Evolutionary conservation across 2,888 invertebrate species (phyloP), one percentile per base, ranked within the genome.

Genomic region (Lasioglossum zephyrum): DNA sequence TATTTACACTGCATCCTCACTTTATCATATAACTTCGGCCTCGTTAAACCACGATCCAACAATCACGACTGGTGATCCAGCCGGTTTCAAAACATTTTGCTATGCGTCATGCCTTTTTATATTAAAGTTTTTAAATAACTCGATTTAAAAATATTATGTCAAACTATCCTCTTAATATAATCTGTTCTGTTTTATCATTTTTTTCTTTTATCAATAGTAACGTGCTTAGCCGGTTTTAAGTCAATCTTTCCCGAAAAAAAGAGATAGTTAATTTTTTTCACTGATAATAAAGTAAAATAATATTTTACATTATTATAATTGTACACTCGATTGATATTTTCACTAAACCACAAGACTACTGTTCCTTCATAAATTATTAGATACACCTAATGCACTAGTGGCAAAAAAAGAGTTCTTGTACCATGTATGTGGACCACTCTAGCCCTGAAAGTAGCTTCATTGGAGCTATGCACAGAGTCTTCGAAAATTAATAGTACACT

Each of bases 321-420:
- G 85, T 90, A 91, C 91, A 90, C 81, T 87, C 82, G 81, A 78
- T 72, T 87, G 79, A 88, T 90, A 90, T 81, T 87, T 63, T 81
- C 81, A 77, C 89, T 91, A 92, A 85, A 91, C 87, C 89, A 92
- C 91, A 88, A 92, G 85, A 89, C 92, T 93, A 92, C 89, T 86
- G 88, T 88, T 89, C 87, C 88, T 92, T 88, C 82, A 93, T 93
- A 93, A 93, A 93, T 93, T 92, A 93, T 93, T 93, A 92, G 89
- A 88, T 91, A 87, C 89, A 89, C 87, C 91, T 93, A 91, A 92
- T 92, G 90, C 92, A 92, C 92, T 91, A 91, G 77, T 87, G 89
- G 90, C 90, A 90, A 89, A 91, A 88, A 78, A 88, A 78, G 88
- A 86, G 88, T 91, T 91, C 90, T 91, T 91, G 91, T 91, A 91